phyloP scores from a whole-genome alignment of 2,888 invertebrate species.

The Stramonita haemastoma region DNA sequence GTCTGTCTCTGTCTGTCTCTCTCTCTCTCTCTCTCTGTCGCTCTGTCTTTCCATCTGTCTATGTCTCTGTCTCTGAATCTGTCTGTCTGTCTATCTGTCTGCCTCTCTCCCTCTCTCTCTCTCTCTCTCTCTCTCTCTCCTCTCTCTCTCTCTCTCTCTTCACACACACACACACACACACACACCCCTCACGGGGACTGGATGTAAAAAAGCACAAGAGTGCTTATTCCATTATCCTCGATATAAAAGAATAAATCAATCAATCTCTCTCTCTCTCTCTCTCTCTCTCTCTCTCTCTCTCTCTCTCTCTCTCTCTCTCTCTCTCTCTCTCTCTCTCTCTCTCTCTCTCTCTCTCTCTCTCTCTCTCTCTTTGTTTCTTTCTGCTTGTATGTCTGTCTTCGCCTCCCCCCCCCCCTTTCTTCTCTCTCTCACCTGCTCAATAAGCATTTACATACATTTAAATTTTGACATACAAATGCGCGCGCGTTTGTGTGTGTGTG shows the following conservation, averaged over 20 bases:
- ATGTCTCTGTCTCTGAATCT: too few relatives aligned
- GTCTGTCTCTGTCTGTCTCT: not conserved
- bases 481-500: not conserved
- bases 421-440: not conserved
- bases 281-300: not conserved
- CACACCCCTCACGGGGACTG: too few relatives aligned
- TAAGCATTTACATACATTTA: too few relatives aligned
- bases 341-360: not conserved
- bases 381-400: not conserved
- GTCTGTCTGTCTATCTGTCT: too few relatives aligned
- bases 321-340: not conserved
- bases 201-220: too few relatives aligned
- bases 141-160: not conserved
- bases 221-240: too few relatives aligned
- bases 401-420: not conserved
- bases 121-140: not conserved
- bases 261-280: too few relatives aligned
- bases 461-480: too few relatives aligned
- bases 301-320: not conserved
- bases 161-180: too few relatives aligned
- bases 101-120: not conserved
- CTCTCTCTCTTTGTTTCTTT: not conserved
- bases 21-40: not conserved
- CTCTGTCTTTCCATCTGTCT: not conserved
- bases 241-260: too few relatives aligned